Conservation (phyloP, 2,797 vertebrate species). For the Oreonectes daqikongensis region DNA sequence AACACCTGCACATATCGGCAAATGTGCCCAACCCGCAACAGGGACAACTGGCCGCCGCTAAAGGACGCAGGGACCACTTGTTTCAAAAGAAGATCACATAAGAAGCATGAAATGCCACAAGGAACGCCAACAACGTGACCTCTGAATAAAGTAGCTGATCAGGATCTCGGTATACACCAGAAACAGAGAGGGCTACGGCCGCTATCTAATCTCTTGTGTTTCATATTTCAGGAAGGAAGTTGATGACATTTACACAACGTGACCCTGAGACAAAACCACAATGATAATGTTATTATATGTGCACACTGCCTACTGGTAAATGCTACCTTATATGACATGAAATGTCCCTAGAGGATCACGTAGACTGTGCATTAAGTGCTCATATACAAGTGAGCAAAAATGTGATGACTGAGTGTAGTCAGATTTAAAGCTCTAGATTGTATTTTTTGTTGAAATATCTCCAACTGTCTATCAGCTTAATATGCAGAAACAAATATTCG, state of each 20-base stretch:
- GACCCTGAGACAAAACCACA: constrained; percentile 23
- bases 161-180: not conserved
- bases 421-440: too few relatives aligned
- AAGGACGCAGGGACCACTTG: not conserved
- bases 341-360: too few relatives aligned
- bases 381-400: too few relatives aligned
- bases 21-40: constrained; percentile 41
- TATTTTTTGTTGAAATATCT: too few relatives aligned
- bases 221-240: constrained; percentile 66
- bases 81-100: not conserved
- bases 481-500: not conserved
- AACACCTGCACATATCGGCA: constrained; percentile 60
- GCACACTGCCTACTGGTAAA: constrained; percentile 4
- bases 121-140: constrained; percentile 31
- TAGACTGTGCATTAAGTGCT: too few relatives aligned
- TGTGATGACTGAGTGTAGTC: too few relatives aligned
- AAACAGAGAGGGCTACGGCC: constrained; percentile 18
- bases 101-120: not conserved
- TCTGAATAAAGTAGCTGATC: not conserved
- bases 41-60: constrained; percentile 6
- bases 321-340: too few relatives aligned
- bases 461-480: too few relatives aligned
- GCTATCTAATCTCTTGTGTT: constrained; percentile 47
- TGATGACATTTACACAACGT: constrained; percentile 32
- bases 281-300: constrained; percentile 26